Percentiles rank a stretch among this genome's conserved stretches.
These are phyloP conservation scores for Paralvinella palmiformis DNA, from an alignment of 1,140 invertebrate species.

Conservation along the genomic window DNA sequence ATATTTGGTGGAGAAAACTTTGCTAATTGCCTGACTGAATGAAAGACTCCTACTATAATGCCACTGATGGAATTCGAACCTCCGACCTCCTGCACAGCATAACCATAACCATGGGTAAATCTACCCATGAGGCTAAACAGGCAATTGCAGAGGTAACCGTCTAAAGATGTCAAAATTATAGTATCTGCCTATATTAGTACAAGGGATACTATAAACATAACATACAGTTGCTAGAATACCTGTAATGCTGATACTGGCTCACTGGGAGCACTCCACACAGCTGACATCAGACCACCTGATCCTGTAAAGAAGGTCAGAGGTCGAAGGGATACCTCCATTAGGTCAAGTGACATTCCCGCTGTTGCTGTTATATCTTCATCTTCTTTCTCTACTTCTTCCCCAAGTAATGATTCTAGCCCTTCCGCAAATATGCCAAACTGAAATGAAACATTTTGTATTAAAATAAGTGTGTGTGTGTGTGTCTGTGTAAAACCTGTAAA, in stretches of 20 bases:
- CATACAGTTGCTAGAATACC: constrained; percentile 44
- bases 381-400: constrained; percentile 32
- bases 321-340: constrained; percentile 70
- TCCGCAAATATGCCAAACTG: constrained; percentile 74
- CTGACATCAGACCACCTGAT: constrained; percentile 79
- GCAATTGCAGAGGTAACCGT: too few species aligned
- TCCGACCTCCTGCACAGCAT: too few species aligned
- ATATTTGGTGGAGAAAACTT: too few species aligned
- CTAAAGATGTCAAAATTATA: too few species aligned
- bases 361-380: constrained; percentile 54
- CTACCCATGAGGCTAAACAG: too few species aligned
- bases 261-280: constrained; percentile 66
- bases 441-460: constrained; percentile 34
- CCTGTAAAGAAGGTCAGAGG: constrained; percentile 81
- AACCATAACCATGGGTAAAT: too few species aligned
- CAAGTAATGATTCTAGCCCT: constrained; percentile 62
- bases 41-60: too few species aligned
- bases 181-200: too few species aligned
- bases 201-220: background rate
- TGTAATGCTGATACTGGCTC: constrained; percentile 77
- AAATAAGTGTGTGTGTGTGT: too few species aligned
- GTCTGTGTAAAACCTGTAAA: too few species aligned
- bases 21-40: too few species aligned
- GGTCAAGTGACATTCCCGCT: constrained; percentile 76
- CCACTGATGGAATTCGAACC: too few species aligned